phyloP scores from a whole-genome alignment of 2,797 vertebrate species.

The Hapalemur alaotrensis region DNA sequence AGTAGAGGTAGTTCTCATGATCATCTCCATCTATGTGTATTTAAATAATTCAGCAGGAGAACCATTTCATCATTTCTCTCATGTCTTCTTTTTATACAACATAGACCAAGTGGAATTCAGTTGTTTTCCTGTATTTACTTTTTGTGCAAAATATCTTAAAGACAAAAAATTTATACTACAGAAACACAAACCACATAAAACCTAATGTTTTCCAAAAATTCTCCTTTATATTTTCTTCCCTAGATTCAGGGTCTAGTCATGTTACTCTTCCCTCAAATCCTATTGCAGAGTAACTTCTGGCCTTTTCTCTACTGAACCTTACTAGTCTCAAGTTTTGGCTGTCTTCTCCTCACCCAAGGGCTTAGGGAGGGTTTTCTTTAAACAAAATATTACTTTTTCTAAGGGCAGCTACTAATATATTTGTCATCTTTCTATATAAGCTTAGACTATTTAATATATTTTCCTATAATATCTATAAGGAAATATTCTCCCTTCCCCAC shows the following conservation, averaged over 20 bases:
- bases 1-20: not conserved
- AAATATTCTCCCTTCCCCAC: not conserved
- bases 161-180: not conserved
- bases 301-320: not conserved
- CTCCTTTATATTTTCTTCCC: not conserved
- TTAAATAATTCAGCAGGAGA: not conserved
- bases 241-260: not conserved
- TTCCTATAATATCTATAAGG: not conserved
- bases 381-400: not conserved
- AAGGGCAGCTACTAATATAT: not conserved
- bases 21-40: not conserved
- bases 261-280: not conserved
- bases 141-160: not conserved
- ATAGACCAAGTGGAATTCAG: not conserved
- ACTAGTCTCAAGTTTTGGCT: not conserved
- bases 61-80: not conserved
- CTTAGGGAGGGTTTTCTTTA: not conserved
- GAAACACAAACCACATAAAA: not conserved
- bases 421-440: not conserved
- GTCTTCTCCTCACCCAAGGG: not conserved
- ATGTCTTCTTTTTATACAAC: not conserved
- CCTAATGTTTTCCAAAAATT: not conserved
- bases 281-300: not conserved
- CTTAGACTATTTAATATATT: not conserved
- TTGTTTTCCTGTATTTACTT: not conserved